Base-by-base conservation (phyloP, 2,113 vertebrate species). In the Poeciliopsis prolifica region DNA sequence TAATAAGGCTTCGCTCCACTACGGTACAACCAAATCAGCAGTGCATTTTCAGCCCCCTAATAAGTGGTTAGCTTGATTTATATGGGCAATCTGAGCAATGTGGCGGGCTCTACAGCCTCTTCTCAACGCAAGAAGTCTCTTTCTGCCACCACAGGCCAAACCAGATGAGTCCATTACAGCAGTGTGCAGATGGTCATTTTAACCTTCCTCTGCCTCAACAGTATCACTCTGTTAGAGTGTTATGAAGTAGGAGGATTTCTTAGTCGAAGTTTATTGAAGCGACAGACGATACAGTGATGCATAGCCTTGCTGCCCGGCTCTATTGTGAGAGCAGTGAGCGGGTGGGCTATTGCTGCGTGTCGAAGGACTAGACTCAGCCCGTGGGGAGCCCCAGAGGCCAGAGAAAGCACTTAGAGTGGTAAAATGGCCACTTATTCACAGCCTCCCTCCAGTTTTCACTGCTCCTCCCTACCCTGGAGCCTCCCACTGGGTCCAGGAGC, bases 31-130 rank as follows among this genome's bases (percentile, higher is more conserved):
- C 87, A 94, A 93, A 94, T 93, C 92, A 94, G 92, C 90, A 87
- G 89, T 91, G 91, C 91, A 88, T 93, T 92, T 93, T 89, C 91
- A 89, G 70, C 29, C 81, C 80, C 87, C 89, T 92, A 92, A 94
- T 92, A 94, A 91, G 89, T 91, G 88, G 87, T 93, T 93, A 91
- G 88, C 87, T 91, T 93, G 92, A 94, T 93, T 94, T 94, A 94
- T 93, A 86, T 83, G 87, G 88, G 89, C 89, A 86, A 92, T 88
- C 87, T 81, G 31, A 37, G 75, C 85, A 68, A 80, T 72, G 80
- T 81, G 85, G 87, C 78, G n/a, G 75, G 86, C 90, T 89, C 81
- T 72, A 79, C 85, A 81, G 67, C 79, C 81, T 75, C 78, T 82
- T 73, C 79, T 79, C 48, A 68, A 79, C 54, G 81, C 82, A 74